These are phyloP conservation scores for Phthorimaea operculella DNA, from an alignment of 1,140 invertebrate species.

Conservation along the genomic window DNA sequence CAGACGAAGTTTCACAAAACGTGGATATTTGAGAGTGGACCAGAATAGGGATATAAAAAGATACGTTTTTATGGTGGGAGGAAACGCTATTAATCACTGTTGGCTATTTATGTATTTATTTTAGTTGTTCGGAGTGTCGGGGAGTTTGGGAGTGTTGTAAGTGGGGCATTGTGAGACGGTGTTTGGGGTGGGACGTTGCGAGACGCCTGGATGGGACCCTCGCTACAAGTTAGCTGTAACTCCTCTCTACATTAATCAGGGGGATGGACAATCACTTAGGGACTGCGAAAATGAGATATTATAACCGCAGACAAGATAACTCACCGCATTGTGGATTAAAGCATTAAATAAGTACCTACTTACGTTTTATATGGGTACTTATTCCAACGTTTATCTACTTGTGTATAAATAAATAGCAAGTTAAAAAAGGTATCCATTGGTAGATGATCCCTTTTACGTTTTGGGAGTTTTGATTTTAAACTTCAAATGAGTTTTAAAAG, in stretches of 20 bases:
- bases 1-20: neutral
- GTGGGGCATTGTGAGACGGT: constrained; percentile 30
- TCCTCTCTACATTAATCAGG: constrained; percentile 50
- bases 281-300: constrained; percentile 13
- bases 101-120: constrained; percentile 18
- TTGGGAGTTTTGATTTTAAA: no score
- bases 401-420: no score
- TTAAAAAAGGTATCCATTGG: no score
- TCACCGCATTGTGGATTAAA: no score
- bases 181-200: constrained; percentile 32
- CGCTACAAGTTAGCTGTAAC: constrained; percentile 46
- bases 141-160: constrained; percentile 33
- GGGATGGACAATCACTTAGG: constrained; percentile 24
- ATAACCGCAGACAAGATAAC: neutral
- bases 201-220: constrained; percentile 22
- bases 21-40: neutral
- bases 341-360: no score
- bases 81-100: constrained; percentile 18
- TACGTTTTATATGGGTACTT: no score
- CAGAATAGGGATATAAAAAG: constrained; percentile 1
- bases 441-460: no score
- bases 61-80: constrained; percentile 6
- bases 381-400: no score
- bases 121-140: constrained; percentile 12
- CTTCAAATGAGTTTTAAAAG: no score